Conservation (phyloP, 2,113 vertebrate genomes). For the Monarcha castaneiventris region DNA sequence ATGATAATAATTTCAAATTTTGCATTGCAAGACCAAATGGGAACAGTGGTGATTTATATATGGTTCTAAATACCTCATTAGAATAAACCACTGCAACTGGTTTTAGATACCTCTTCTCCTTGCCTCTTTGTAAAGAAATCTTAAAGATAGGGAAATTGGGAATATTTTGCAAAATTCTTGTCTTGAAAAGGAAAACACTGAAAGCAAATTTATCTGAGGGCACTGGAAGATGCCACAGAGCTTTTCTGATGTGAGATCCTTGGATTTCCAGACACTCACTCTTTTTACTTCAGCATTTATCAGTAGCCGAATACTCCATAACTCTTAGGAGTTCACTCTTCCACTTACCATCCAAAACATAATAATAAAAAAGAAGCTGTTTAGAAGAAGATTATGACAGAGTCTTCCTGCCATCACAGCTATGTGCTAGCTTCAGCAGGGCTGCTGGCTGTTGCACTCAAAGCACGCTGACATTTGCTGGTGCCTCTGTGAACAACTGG, state of each 20-base stretch:
- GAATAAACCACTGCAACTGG: not conserved
- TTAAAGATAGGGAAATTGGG: not conserved
- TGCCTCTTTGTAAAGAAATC: not conserved
- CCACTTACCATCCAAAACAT: not conserved
- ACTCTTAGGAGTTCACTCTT: not conserved
- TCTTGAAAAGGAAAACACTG: not conserved
- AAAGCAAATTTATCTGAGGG: not conserved
- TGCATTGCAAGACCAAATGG: not conserved
- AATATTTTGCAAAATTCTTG: not conserved
- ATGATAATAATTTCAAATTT: not conserved
- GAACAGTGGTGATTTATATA: not conserved
- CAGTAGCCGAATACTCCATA: not conserved
- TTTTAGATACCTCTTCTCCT: not conserved
- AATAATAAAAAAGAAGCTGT: not conserved
- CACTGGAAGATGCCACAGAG: not conserved
- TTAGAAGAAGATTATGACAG: constrained; percentile 15
- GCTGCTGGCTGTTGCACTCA: not conserved
- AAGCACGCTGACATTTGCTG: constrained; percentile 56
- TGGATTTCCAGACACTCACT: not conserved
- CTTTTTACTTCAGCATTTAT: not conserved
- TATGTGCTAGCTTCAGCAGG: constrained; percentile 52
- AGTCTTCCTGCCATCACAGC: constrained; percentile 4
- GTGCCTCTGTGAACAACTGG: constrained; percentile 49
- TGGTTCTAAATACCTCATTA: not conserved
- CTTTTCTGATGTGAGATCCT: not conserved